These are phyloP conservation scores for Lottia scabra DNA, from an alignment of 2,888 invertebrate species.

Conservation along the genomic window DNA sequence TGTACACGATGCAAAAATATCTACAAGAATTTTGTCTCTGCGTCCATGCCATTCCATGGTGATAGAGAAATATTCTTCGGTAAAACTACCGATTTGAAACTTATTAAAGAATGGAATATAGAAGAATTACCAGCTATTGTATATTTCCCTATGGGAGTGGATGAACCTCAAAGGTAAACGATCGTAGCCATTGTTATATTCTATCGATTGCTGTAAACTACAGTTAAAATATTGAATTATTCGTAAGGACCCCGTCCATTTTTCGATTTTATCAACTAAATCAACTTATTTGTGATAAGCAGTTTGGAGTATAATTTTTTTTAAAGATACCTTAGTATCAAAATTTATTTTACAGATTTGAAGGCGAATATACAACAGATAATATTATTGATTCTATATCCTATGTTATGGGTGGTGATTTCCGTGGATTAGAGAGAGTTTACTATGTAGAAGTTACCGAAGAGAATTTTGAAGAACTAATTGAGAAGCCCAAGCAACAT, in stretches of 20 bases:
- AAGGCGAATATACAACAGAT: conserved; percentile 36
- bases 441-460: conserved; percentile 33
- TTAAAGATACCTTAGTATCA: too few relatives aligned
- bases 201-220: too few relatives aligned
- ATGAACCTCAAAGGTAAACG: conserved; percentile 1
- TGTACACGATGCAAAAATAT: conserved; percentile 39
- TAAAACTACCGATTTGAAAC: conserved; percentile 30
- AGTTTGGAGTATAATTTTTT: too few relatives aligned
- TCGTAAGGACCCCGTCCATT: too few relatives aligned
- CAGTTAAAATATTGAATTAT: too few relatives aligned
- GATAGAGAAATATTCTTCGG: conserved; percentile 47
- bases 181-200: too few relatives aligned
- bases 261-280: too few relatives aligned
- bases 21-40: conserved; percentile 43
- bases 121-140: conserved; percentile 27
- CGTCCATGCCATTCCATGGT: conserved; percentile 40
- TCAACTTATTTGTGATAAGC: too few relatives aligned
- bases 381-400: conserved; percentile 34
- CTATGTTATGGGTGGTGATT: conserved; percentile 33
- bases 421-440: conserved; percentile 26
- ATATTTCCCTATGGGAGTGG: conserved; percentile 24
- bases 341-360: conserved; percentile 24
- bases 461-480: conserved; percentile 31
- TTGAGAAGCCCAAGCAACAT: conserved; percentile 30
- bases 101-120: conserved; percentile 33